Conservation (phyloP, 64 coral and sea anemone genomes). For the Pocillopora verrucosa region DNA sequence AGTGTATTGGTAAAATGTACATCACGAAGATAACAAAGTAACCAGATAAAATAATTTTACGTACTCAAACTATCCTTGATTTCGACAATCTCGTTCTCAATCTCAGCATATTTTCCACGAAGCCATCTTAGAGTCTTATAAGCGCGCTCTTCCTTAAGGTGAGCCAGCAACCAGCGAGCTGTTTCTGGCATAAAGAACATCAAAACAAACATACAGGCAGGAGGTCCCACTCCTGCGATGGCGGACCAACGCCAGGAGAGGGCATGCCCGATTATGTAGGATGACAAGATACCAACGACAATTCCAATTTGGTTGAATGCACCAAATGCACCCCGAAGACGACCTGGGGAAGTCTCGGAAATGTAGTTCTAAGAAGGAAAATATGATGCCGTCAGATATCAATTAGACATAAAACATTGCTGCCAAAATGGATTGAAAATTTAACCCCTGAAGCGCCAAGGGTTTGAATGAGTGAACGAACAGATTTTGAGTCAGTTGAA, state of each 20-base stretch:
- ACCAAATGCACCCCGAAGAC: constrained; percentile 64
- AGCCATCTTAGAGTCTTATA: constrained; percentile 62
- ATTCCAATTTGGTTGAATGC: constrained; percentile 72
- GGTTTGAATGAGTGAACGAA: too few relatives aligned
- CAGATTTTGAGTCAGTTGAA: too few relatives aligned
- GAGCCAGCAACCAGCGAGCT: constrained; percentile 69
- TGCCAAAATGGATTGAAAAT: too few relatives aligned
- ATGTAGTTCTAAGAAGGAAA: constrained; percentile 63
- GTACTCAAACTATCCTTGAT: constrained; percentile 73
- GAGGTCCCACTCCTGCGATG: constrained; percentile 35
- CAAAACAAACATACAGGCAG: constrained; percentile 35
- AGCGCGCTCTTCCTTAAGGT: constrained; percentile 58
- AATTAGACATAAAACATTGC: neutral
- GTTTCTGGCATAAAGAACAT: constrained; percentile 92
- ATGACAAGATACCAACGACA: constrained; percentile 55
- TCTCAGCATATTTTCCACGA: constrained; percentile 49
- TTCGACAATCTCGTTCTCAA: constrained; percentile 63
- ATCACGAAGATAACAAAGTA: too few relatives aligned
- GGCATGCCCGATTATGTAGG: constrained; percentile 59
- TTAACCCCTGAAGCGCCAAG: too few relatives aligned
- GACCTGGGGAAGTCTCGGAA: constrained; percentile 64
- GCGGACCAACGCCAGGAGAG: constrained; percentile 73
- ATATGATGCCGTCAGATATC: neutral
- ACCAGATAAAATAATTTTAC: neutral
- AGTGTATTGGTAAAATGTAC: too few relatives aligned